phyloP scores from a whole-genome alignment of 2,797 vertebrate genomes.

The Enteromius treurensis region DNA sequence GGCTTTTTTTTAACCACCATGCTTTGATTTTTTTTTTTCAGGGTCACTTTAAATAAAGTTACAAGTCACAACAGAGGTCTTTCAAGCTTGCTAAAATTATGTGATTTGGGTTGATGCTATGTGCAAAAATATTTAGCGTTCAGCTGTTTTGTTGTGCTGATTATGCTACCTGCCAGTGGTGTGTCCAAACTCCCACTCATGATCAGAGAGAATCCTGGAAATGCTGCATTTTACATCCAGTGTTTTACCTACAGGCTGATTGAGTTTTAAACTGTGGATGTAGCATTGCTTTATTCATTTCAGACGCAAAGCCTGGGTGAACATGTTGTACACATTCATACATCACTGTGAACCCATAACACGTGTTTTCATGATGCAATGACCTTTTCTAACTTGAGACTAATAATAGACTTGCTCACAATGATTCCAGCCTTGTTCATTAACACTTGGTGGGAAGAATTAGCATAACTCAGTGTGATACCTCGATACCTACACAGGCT shows the following conservation, averaged over 20 bases:
- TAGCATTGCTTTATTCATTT: not conserved
- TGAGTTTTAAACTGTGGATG: not conserved
- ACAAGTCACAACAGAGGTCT: not conserved
- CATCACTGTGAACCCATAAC: constrained; percentile 4
- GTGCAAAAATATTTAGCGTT: constrained; percentile 24
- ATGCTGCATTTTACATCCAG: not conserved
- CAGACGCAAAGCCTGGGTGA: not conserved
- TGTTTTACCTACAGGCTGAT: constrained; percentile 9
- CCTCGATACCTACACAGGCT: constrained; percentile 18
- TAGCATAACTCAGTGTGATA: constrained; percentile 40
- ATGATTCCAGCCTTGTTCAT: constrained; percentile 44
- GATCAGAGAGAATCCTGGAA: constrained; percentile 19
- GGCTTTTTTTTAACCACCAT: not conserved
- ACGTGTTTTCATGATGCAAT: constrained; percentile 22
- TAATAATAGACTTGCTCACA: constrained; percentile 40
- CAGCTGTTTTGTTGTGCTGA: constrained; percentile 33
- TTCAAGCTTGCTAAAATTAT: constrained; percentile 6
- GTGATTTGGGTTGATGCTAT: not conserved
- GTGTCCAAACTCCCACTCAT: not conserved
- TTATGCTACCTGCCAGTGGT: not conserved
- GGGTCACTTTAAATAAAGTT: not conserved
- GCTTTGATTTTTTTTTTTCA: not conserved
- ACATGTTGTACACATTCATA: not conserved
- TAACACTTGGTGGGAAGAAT: constrained; percentile 56
- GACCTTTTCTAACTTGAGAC: constrained; percentile 46